Evolutionary conservation across 1,140 invertebrate species (phyloP).

Genomic region (Lineus longissimus): DNA sequence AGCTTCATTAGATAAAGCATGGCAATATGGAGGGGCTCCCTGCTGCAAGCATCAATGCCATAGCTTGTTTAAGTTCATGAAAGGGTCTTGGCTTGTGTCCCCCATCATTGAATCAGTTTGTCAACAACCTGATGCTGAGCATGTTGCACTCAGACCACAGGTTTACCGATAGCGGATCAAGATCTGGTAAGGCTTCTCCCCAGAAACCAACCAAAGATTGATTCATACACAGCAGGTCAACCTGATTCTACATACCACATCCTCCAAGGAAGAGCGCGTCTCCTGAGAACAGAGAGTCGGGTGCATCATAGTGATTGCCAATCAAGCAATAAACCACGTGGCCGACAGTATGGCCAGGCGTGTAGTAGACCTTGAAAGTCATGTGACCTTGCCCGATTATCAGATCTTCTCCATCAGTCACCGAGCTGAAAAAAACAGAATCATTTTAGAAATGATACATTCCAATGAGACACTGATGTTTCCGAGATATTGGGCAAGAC

Average conservation of each 20-base stretch:
- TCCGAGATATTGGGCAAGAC: neutral
- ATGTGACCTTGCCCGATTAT: constrained; percentile 30
- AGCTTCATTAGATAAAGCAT: no score
- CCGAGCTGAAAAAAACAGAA: constrained; percentile 25
- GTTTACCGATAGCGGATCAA: no score
- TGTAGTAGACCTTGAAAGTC: constrained; percentile 29
- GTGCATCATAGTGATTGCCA: constrained; percentile 28
- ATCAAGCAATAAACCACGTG: constrained; percentile 41
- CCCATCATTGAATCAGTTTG: no score
- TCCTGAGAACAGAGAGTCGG: constrained; percentile 39
- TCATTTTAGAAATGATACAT: neutral
- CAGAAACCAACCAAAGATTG: no score
- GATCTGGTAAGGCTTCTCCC: no score
- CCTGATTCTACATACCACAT: constrained; percentile 31
- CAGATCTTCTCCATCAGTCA: constrained; percentile 30
- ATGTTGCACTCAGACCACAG: no score
- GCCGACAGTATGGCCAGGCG: constrained; percentile 45
- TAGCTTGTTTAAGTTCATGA: no score
- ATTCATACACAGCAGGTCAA: no score
- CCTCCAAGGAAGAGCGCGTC: constrained; percentile 42
- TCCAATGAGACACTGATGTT: neutral
- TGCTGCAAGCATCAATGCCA: no score
- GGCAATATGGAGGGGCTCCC: no score
- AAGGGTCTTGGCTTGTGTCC: no score
- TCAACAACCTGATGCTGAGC: no score